Evolutionary conservation across 2,113 vertebrate genomes (phyloP), one percentile per base, ranked within the genome.

Genomic region (Rhizomys pruinosus): DNA sequence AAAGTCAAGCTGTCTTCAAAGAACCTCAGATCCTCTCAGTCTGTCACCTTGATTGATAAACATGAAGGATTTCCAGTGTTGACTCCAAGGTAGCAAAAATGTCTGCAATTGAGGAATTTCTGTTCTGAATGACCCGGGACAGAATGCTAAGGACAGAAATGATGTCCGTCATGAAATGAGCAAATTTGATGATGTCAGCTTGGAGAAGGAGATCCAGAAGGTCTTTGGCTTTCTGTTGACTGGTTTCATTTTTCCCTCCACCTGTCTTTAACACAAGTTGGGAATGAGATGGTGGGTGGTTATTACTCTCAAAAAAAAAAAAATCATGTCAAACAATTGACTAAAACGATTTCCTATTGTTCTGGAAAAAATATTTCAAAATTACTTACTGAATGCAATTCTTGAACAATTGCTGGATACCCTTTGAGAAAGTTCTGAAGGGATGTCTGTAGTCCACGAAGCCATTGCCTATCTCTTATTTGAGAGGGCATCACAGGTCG

Each of bases 361-460:
- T 78, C 42, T 84, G 42, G 16, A 78, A 74, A 95, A 87, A 34
- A 4, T 72, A 71, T 90, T 25, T 94, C 93, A 81, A 89, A 96
- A 95, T 66, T 1, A 96, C 93, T 98, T 97, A 98, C 98, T 90
- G 97, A 96, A 63, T 61, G 94, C 44, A 98, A 79, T 47, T 98
- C 97, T 84, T 94, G 96, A 64, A 97, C 87, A 90, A 97, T 95
- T 37, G 97, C 98, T 77, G 97, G 97, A 80, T 97, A 98, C 71
- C 96, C 97, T 90, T 96, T 97, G 74, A 97, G 95, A 64, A 98
- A 96, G 91, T 96, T 97, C 52, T 97, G 97, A 74, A 98, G 97
- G 69, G 97, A 96, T 64, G 90, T 87, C 57, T 97, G 97, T n/a
- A 98, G 87, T 71, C 52, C 74, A 29, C 81, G 79, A 85, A 98